These are phyloP conservation scores for Resseliella maxima DNA, from an alignment of 2,888 invertebrate genomes.

Conservation along the genomic window DNA sequence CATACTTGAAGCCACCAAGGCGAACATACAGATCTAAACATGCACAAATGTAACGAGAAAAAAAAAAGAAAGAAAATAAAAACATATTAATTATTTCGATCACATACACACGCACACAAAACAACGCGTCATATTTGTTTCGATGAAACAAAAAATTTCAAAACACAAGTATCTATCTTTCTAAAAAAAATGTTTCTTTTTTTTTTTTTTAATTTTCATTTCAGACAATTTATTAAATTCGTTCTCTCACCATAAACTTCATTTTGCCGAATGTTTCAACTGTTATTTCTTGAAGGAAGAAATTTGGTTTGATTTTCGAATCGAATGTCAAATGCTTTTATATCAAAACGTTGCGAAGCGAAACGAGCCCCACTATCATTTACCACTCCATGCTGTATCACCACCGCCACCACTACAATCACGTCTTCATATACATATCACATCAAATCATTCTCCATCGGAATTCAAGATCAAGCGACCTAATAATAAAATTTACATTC, in stretches of 20 bases:
- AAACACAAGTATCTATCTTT: neutral
- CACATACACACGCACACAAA: neutral
- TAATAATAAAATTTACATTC: too few relatives aligned
- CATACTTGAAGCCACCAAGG: neutral
- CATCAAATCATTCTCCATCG: neutral
- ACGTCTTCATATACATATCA: too few relatives aligned
- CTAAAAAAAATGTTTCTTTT: too few relatives aligned
- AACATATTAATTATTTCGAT: too few relatives aligned
- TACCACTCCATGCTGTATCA: neutral
- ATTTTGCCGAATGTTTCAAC: neutral
- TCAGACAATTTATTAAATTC: neutral
- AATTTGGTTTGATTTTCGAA: neutral
- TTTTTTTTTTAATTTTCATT: too few relatives aligned
- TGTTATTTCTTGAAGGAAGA: conserved; percentile 2
- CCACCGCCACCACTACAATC: too few relatives aligned
- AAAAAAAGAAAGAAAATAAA: too few relatives aligned
- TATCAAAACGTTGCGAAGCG: neutral
- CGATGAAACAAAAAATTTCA: too few relatives aligned
- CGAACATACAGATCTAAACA: neutral
- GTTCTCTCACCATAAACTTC: neutral
- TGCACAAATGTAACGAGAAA: neutral
- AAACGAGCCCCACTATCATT: neutral
- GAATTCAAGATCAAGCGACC: neutral
- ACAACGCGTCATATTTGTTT: neutral
- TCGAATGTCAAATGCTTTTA: neutral